Conservation (phyloP, 2,113 vertebrate genomes). For the Chlamydotis undulata region DNA sequence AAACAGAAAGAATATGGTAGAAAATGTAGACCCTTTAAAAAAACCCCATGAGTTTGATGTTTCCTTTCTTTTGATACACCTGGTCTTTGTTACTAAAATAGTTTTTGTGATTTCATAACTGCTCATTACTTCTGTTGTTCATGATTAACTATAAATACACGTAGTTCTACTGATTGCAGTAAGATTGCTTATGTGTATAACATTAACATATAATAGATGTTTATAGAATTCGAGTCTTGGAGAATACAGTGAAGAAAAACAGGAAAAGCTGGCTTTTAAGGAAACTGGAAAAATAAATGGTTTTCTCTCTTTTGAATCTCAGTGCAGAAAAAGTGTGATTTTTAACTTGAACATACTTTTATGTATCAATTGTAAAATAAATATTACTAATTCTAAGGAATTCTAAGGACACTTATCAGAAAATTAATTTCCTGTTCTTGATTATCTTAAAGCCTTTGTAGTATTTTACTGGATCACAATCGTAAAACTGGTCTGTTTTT, state of each 20-base stretch:
- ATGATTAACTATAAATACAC: not conserved
- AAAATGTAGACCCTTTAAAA: not conserved
- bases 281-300: not conserved
- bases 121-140: not conserved
- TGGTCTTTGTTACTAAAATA: not conserved
- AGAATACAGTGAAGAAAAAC: not conserved
- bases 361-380: not conserved
- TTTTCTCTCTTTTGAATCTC: not conserved
- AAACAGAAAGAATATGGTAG: not conserved
- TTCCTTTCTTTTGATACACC: not conserved
- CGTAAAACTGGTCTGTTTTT: not conserved
- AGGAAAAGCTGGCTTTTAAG: not conserved
- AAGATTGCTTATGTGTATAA: not conserved
- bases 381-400: not conserved
- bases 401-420: not conserved
- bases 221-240: not conserved
- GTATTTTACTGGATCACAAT: not conserved
- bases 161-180: not conserved
- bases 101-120: not conserved
- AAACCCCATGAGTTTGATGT: accelerated
- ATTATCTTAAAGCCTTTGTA: not conserved
- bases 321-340: not conserved
- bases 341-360: not conserved
- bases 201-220: not conserved
- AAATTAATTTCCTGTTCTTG: not conserved